Evolutionary conservation across 2,888 invertebrate species (phyloP).

Genomic region (Limnephilus lunatus): DNA sequence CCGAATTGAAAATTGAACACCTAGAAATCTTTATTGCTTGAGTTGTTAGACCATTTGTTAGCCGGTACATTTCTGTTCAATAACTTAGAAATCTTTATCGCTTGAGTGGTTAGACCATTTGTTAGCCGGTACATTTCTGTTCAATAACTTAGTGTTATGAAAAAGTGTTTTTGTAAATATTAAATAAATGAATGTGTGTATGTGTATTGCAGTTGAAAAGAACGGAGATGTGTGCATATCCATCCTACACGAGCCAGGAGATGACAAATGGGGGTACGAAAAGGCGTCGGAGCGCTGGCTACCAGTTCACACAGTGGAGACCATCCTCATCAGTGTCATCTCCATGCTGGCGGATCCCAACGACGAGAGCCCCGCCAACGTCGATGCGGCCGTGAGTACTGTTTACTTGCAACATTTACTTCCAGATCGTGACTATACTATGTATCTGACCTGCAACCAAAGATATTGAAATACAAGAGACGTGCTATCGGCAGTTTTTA

Average conservation of each 20-base stretch:
- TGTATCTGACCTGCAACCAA: too few species aligned
- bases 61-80: not conserved
- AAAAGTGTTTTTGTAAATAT: too few species aligned
- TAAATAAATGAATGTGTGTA: not conserved
- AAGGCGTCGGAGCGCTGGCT: constrained; percentile 98
- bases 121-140: not conserved
- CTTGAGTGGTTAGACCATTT: not conserved
- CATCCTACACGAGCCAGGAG: constrained; percentile 98
- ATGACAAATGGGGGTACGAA: constrained; percentile 99
- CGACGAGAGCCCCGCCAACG: constrained; percentile 99
- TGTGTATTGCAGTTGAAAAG: constrained; percentile 87
- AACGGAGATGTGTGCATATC: constrained; percentile 99
- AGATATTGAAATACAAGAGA: too few species aligned
- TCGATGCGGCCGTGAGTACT: constrained; percentile 92
- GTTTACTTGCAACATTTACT: not conserved
- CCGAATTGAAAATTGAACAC: too few species aligned
- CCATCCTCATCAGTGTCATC: constrained; percentile 98
- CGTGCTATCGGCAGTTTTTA: too few species aligned
- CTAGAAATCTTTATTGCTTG: too few species aligned
- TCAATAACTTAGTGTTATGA: not conserved
- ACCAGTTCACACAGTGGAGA: constrained; percentile 99
- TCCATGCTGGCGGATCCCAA: constrained; percentile 99
- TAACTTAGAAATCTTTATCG: not conserved
- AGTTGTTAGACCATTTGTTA: not conserved
- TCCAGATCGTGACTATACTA: too few species aligned